Evolutionary conservation across 2,113 vertebrate genomes (phyloP).

Genomic region (Festucalex cinctus): DNA sequence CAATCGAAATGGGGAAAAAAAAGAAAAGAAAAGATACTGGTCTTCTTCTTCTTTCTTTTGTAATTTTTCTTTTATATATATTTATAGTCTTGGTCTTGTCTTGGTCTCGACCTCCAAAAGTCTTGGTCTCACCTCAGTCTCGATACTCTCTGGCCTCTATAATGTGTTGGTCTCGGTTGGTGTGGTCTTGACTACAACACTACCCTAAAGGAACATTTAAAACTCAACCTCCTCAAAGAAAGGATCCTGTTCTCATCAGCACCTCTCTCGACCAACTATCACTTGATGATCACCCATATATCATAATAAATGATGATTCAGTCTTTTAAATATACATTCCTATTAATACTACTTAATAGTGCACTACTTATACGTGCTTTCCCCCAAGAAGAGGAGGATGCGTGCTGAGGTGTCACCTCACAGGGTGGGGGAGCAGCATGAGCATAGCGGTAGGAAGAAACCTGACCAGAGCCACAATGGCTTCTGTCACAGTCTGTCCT

Average conservation of each 20-base stretch:
- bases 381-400: slow-evolving; percentile 34
- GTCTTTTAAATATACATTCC: not conserved
- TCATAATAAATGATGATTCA: slow-evolving; percentile 12
- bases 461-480: slow-evolving; percentile 62
- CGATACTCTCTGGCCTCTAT: too few species aligned
- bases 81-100: too few species aligned
- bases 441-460: slow-evolving; percentile 56
- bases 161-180: too few species aligned
- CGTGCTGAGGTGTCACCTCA: slow-evolving; percentile 45
- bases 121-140: not conserved
- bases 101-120: too few species aligned
- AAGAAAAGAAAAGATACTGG: too few species aligned
- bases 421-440: slow-evolving; percentile 41
- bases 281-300: slow-evolving; percentile 12
- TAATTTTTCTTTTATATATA: too few species aligned
- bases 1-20: too few species aligned
- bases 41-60: too few species aligned
- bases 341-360: slow-evolving; percentile 1
- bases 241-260: not conserved
- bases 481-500: slow-evolving; percentile 60
- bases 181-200: not conserved
- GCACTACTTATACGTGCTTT: not conserved
- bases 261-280: not conserved
- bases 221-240: not conserved
- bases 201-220: not conserved